These are phyloP conservation scores for Desmophyllum pertusum DNA, from an alignment of 92 coral and sea anemone genomes.

Conservation along the genomic window DNA sequence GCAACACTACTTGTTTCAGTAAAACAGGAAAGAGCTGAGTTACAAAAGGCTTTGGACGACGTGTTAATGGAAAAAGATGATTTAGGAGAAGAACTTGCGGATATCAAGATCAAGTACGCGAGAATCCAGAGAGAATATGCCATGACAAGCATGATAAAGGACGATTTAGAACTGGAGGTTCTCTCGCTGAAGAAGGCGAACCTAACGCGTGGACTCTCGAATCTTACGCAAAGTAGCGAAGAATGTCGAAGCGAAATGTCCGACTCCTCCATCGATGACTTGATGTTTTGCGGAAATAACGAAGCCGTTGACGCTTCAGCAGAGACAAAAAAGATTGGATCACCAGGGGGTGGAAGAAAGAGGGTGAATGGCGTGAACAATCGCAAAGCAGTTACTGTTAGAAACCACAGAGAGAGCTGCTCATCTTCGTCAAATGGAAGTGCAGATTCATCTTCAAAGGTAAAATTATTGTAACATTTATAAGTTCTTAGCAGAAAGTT, in stretches of 20 bases:
- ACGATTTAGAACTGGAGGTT: constrained; percentile 72
- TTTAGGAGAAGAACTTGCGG: constrained; percentile 68
- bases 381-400: background rate
- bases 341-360: background rate
- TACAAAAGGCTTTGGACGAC: constrained; percentile 70
- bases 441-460: background rate
- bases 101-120: constrained; percentile 45
- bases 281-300: background rate
- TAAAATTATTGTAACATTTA: background rate
- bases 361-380: background rate
- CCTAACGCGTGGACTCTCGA: background rate
- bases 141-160: constrained; percentile 57
- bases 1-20: constrained; percentile 81
- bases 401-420: background rate
- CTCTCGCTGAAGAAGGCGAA: constrained; percentile 37
- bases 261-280: background rate
- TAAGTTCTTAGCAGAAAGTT: no score
- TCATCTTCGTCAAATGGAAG: background rate
- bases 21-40: constrained; percentile 84
- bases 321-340: background rate
- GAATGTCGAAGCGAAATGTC: constrained; percentile 11
- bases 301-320: background rate
- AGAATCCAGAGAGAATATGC: constrained; percentile 71
- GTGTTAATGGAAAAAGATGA: constrained; percentile 72
- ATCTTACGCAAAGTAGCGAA: constrained; percentile 13